Evolutionary conservation across 1,140 invertebrate genomes (phyloP), one percentile per base, ranked within the genome.

Genomic region (Zaprionus tsacasi): DNA sequence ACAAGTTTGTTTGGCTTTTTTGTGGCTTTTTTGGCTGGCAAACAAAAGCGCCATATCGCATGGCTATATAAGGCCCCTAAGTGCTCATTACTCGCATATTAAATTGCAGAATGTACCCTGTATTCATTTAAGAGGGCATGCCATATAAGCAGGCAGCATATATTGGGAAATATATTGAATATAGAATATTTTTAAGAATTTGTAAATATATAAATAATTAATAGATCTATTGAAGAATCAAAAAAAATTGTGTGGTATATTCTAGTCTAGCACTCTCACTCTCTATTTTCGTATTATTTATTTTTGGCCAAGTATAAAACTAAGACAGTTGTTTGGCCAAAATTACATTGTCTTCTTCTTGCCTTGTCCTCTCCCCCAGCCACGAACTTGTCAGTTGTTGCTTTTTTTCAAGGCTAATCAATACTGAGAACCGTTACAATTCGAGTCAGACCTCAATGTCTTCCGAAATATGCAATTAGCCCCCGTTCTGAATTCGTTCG

Each of bases 381-480:
- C 6, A 48, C 36, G n/a, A 54, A 36, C 35, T 40, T 12, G 21
- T 21, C 15, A 36, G 11, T 36, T 8, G 17, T 58, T 38, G 30
- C 27, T 36, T 70, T 21, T 21, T 58, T 80, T 75, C 73, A 79
- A 72, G 76, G 57, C 54, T 82, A 79, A 88, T 87, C 88, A 83
- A 80, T 80, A 45, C 38, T 30, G 27, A 72, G 52, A 64, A 57
- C 82, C 65, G 82, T 78, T 88, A 80, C 11, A 58, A 3, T 59
- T 57, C 58, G 27, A 50, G 45, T 43, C 36, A 48, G 30, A n/a
- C 17, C 59, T 45, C 66, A 56, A 77, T 64, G 82, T 61, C 70
- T 86, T 87, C 82, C 82, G 79, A 87, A 71, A 75, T 67, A 63
- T 77, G 72, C 72, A 82, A 86, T 86, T 86, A 82, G 52, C 17